These are phyloP conservation scores for Charina bottae DNA, from an alignment of 2,113 vertebrate species.

Conservation along the genomic window DNA sequence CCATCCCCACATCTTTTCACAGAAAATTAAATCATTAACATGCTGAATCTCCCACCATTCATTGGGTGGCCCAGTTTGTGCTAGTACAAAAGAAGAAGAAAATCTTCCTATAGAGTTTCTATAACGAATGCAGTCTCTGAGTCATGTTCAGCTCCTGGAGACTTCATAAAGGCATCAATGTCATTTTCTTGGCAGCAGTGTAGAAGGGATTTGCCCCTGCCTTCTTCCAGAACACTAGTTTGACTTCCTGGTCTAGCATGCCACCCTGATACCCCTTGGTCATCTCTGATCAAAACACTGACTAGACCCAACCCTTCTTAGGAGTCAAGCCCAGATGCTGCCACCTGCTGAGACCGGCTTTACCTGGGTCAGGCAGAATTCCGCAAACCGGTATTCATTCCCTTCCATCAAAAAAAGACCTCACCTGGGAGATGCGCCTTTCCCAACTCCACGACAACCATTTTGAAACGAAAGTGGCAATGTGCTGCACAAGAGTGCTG, in stretches of 20 bases:
- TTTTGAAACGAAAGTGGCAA: not conserved
- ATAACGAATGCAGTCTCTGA: not conserved
- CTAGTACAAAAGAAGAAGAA: not conserved
- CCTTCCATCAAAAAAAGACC: not conserved
- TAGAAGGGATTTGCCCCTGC: not conserved
- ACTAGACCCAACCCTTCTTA: not conserved
- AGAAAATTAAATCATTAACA: not conserved
- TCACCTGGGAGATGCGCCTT: not conserved
- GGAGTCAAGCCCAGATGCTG: not conserved
- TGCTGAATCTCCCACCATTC: not conserved
- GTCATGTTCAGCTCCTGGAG: not conserved
- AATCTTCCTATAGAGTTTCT: not conserved
- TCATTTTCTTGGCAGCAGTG: not conserved
- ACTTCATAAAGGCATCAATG: not conserved
- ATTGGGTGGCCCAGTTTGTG: not conserved
- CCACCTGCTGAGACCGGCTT: not conserved
- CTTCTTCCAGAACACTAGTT: not conserved
- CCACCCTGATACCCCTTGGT: not conserved
- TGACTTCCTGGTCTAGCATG: not conserved
- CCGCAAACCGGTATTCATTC: not conserved
- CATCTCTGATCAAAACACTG: not conserved
- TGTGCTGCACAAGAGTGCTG: not conserved
- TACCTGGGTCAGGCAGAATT: not conserved
- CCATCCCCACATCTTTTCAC: not conserved
- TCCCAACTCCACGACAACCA: not conserved